These are phyloP conservation scores for Leptonema lineaticorne DNA, from an alignment of 1,140 invertebrate species.

Conservation along the genomic window DNA sequence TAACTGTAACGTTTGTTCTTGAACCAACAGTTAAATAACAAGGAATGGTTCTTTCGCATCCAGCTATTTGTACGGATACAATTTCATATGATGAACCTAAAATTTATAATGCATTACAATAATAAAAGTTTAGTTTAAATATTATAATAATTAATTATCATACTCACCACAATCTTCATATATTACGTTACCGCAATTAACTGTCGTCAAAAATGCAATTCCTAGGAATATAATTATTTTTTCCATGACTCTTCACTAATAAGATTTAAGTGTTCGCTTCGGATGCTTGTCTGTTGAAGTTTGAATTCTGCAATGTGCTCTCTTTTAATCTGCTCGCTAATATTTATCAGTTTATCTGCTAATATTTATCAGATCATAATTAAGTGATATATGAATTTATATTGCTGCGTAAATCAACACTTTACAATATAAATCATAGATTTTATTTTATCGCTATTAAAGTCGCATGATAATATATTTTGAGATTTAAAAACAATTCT, in stretches of 20 bases:
- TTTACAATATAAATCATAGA: too few species aligned
- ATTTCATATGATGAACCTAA: constrained; percentile 34
- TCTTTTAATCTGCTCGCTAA: background rate
- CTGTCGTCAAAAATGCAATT: background rate
- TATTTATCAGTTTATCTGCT: too few species aligned
- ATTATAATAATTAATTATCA: background rate
- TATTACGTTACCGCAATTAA: constrained; percentile 8
- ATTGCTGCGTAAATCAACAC: too few species aligned
- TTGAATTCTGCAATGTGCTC: background rate
- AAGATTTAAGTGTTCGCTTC: background rate
- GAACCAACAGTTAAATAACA: constrained; percentile 32
- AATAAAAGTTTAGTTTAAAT: background rate
- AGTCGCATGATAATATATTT: too few species aligned
- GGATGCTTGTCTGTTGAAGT: background rate
- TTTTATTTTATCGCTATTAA: too few species aligned
- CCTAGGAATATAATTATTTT: background rate
- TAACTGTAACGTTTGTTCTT: constrained; percentile 25
- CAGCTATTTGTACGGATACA: constrained; percentile 29
- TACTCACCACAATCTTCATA: constrained; percentile 23
- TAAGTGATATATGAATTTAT: too few species aligned
- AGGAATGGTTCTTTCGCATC: constrained; percentile 35
- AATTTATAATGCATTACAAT: background rate
- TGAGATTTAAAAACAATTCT: too few species aligned
- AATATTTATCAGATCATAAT: too few species aligned
- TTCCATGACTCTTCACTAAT: background rate